phyloP scores from a whole-genome alignment of 2,888 invertebrate species.

The Campopleginae sp. region DNA sequence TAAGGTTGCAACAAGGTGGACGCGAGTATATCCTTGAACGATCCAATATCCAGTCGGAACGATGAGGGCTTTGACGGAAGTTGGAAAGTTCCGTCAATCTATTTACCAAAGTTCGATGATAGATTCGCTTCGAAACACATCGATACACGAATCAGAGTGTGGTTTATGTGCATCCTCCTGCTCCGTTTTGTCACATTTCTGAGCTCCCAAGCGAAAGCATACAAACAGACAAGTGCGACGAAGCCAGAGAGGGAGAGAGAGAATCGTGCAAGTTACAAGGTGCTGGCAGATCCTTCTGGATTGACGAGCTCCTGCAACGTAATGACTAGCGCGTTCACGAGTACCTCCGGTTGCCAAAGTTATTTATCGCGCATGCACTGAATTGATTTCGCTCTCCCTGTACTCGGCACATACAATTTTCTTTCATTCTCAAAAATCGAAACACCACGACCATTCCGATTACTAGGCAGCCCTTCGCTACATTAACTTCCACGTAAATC shows the following conservation, averaged over 20 bases:
- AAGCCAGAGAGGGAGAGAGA: neutral
- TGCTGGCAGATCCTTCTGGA: conserved; percentile 27
- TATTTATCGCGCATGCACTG: conserved; percentile 9
- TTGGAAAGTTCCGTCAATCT: conserved; percentile 3
- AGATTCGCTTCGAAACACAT: conserved; percentile 30
- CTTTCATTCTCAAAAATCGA: conserved; percentile 10
- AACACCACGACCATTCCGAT: neutral
- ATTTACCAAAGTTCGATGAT: conserved; percentile 51
- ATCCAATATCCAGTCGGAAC: conserved; percentile 6
- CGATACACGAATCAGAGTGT: neutral
- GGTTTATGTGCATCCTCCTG: neutral
- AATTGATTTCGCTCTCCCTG: neutral
- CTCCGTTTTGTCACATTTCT: conserved; percentile 20
- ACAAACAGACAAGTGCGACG: neutral
- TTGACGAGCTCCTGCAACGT: conserved; percentile 36
- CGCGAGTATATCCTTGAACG: neutral
- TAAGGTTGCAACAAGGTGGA: neutral
- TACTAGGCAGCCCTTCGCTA: neutral
- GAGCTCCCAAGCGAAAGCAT: neutral
- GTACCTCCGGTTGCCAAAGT: neutral
- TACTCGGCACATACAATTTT: neutral
- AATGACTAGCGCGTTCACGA: conserved; percentile 38
- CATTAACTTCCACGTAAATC: neutral
- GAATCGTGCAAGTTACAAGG: conserved; percentile 21
- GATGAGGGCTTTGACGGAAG: conserved; percentile 10